These are phyloP conservation scores for Aporophyla nigra DNA, from an alignment of 2,888 invertebrate genomes.

Conservation along the genomic window DNA sequence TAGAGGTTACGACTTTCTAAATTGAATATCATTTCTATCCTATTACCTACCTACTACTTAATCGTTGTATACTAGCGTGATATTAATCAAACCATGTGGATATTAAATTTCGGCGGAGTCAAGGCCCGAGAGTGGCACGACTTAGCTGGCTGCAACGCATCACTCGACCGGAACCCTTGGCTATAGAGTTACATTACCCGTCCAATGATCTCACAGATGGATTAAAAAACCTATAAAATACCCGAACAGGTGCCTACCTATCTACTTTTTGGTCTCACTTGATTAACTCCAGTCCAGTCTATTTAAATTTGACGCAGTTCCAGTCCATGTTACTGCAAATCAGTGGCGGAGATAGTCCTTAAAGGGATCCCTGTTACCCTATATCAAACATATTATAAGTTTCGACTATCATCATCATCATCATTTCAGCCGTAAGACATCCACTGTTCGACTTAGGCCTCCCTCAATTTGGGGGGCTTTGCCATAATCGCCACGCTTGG, in stretches of 20 bases:
- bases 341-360: not conserved
- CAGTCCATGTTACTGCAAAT: not conserved
- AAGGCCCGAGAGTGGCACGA: slow-evolving; percentile 72
- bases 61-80: slow-evolving; percentile 20
- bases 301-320: not conserved
- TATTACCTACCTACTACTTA: not conserved
- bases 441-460: too few relatives aligned
- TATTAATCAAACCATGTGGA: slow-evolving; percentile 49
- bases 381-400: not conserved
- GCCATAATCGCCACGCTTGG: too few relatives aligned
- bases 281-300: not conserved
- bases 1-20: slow-evolving; percentile 6
- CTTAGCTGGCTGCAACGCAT: slow-evolving; percentile 70
- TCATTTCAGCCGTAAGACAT: too few relatives aligned
- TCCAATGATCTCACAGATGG: slow-evolving; percentile 41
- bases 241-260: not conserved
- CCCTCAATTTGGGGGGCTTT: too few relatives aligned
- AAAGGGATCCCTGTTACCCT: not conserved
- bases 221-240: slow-evolving; percentile 31
- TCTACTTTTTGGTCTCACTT: not conserved
- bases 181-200: slow-evolving; percentile 74
- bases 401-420: too few relatives aligned
- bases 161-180: slow-evolving; percentile 71
- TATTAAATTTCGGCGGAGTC: slow-evolving; percentile 77
- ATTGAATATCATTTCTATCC: not conserved